These are phyloP conservation scores for Scarus forsteni DNA, from an alignment of 2,797 vertebrate genomes.

Conservation along the genomic window DNA sequence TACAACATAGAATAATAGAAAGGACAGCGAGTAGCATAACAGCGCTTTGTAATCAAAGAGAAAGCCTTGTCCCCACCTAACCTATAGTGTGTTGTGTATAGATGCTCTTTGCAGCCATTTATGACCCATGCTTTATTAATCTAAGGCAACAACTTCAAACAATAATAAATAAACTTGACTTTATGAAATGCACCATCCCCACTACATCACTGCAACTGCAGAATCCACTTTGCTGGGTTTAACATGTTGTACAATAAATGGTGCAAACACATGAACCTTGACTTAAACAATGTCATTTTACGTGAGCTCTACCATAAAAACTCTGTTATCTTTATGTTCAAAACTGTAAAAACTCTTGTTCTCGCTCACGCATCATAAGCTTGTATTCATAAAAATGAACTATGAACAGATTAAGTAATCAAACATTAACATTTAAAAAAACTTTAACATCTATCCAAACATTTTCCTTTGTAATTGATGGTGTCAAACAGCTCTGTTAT, in stretches of 20 bases:
- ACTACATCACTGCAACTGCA: conserved; percentile 5
- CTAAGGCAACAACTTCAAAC: neutral
- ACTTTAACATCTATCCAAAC: neutral
- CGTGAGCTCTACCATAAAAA: neutral
- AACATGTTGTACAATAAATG: neutral
- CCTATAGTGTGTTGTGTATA: conserved; percentile 15
- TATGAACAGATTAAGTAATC: neutral
- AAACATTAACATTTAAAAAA: neutral
- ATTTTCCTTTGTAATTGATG: neutral
- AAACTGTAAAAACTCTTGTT: no score
- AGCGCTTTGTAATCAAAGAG: conserved; percentile 39
- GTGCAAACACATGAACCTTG: conserved; percentile 16
- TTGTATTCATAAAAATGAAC: no score
- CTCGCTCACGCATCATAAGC: no score
- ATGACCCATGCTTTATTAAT: conserved; percentile 2
- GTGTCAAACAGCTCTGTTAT: neutral
- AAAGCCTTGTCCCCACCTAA: conserved; percentile 33
- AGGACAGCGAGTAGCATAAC: conserved; percentile 31
- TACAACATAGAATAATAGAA: conserved; percentile 25
- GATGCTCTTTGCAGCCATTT: neutral
- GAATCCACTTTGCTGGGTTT: conserved; percentile 1
- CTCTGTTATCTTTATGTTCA: no score
- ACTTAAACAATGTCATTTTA: conserved; percentile 1
- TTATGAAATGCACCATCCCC: neutral
- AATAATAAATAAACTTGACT: conserved; percentile 10